Evolutionary conservation across 2,113 vertebrate species (phyloP), one percentile per base, ranked within the genome.

Genomic region (Tragulus kanchil): DNA sequence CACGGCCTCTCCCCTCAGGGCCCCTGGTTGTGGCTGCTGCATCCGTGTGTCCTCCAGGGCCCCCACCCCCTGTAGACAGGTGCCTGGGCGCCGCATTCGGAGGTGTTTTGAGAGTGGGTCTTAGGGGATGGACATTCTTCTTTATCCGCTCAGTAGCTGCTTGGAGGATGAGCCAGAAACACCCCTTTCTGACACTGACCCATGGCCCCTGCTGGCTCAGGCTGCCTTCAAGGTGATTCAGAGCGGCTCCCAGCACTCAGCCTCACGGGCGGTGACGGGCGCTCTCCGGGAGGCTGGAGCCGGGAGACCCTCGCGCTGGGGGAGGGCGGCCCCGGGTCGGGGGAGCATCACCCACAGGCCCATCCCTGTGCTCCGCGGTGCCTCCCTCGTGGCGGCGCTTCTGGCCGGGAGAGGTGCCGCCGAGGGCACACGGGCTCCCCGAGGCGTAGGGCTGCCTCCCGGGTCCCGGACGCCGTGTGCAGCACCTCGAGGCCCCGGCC

Each of bases 1-100:
- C 28, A 11, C 26, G 19, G 5, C 16, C 15, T 69, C 42, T 15
- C 45, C 31, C 25, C 3, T 6, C 23, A 50, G 75, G 58, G 73
- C 50, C 2, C 50, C 75, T 52, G 26, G 31, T 19, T 36, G 31
- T 3, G 0, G 52, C 31, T 31, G 4, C 77, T 28, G 25, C 25
- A 50, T 11, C 25, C 64, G 2, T 42, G 23, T 21, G 28, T 61
- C 71, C 64, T 31, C 42, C 48, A 1, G 0, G 19, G 5, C 6
- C 31, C 52, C 21, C 36, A 28, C 42, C 50, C 48, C 10, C 8
- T 4, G 6, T 23, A 3, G 50, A 7, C 23, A 2, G 3, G 69
- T 45, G 0, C 6, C 0, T 16, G 36, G 6, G 0, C 26, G 4
- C 2, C 19, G 11, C 6, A 26, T 45, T 15, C 52, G 17, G 83